Evolutionary conservation across 2,113 vertebrate species (phyloP).

Genomic region (Orthonyx spaldingii): DNA sequence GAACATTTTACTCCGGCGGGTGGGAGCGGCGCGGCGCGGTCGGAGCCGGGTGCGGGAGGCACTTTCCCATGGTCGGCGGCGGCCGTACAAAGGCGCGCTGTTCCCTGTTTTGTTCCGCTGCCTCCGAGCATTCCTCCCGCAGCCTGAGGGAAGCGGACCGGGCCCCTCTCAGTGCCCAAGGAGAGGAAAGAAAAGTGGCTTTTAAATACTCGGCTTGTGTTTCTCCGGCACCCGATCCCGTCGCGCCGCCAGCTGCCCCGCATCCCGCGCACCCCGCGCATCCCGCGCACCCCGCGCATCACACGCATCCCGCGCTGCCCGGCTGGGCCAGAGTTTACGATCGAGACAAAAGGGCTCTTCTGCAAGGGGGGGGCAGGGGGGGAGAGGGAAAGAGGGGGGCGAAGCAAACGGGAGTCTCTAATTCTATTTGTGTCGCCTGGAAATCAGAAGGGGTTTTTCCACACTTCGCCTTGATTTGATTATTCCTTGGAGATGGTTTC

Average conservation of each 20-base stretch:
- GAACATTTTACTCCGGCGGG: conserved; percentile 61
- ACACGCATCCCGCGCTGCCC: conserved; percentile 67
- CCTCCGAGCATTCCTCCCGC: conserved; percentile 84
- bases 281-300: neutral
- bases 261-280: conserved; percentile 14
- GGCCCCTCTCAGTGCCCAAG: conserved; percentile 34
- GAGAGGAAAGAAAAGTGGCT: conserved; percentile 64
- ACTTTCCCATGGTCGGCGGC: conserved; percentile 77
- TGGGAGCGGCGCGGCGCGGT: conserved; percentile 66
- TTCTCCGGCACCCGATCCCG: neutral
- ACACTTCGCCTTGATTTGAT: conserved; percentile 97
- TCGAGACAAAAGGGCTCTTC: conserved; percentile 81
- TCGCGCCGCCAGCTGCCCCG: neutral
- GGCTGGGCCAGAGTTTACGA: conserved; percentile 73
- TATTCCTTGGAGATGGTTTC: conserved; percentile 90
- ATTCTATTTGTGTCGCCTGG: conserved; percentile 97
- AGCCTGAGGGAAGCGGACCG: conserved; percentile 33
- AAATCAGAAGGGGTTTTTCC: conserved; percentile 95
- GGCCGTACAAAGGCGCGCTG: conserved; percentile 90
- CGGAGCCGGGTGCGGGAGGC: conserved; percentile 80
- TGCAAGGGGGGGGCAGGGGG: conserved; percentile 63
- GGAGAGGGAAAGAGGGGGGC: neutral
- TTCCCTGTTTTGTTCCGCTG: conserved; percentile 83
- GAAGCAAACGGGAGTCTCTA: conserved; percentile 80
- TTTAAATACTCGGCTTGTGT: conserved; percentile 57